Evolutionary conservation across 2,113 vertebrate genomes (phyloP).

Genomic region (Ptychochromis oligacanthus): DNA sequence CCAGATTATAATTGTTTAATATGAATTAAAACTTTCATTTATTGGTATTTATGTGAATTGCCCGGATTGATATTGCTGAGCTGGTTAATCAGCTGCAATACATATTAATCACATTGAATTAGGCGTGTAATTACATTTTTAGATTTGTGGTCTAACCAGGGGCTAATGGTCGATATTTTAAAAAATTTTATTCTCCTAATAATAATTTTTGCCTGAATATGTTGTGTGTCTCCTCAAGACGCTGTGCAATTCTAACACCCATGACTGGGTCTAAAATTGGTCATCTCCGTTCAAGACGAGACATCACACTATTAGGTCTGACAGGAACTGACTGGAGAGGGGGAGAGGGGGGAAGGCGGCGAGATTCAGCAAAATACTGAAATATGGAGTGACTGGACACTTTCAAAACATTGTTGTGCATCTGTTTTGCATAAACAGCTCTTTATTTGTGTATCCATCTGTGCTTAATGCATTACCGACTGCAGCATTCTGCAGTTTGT

Average conservation of each 20-base stretch:
- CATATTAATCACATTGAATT: slow-evolving; percentile 56
- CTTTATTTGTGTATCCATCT: slow-evolving; percentile 65
- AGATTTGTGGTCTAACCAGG: slow-evolving; percentile 23
- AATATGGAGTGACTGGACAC: slow-evolving; percentile 41
- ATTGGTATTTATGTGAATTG: slow-evolving; percentile 32
- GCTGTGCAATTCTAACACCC: slow-evolving; percentile 52
- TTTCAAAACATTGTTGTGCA: slow-evolving; percentile 34
- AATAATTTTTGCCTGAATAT: slow-evolving; percentile 46
- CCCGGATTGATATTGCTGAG: slow-evolving; percentile 22
- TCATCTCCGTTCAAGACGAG: slow-evolving; percentile 52
- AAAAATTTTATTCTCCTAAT: slow-evolving; percentile 25
- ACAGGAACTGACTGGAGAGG: slow-evolving; percentile 36
- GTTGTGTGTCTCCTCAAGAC: slow-evolving; percentile 28
- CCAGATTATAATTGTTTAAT: slow-evolving; percentile 15
- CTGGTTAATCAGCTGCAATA: slow-evolving; percentile 14
- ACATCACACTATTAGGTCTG: slow-evolving; percentile 41
- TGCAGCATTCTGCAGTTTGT: slow-evolving; percentile 42
- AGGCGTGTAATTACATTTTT: slow-evolving; percentile 38
- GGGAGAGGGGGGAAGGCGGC: not conserved
- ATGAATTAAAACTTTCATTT: slow-evolving; percentile 39
- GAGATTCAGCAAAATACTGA: slow-evolving; percentile 33
- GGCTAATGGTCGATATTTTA: slow-evolving; percentile 33
- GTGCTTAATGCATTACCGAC: slow-evolving; percentile 49
- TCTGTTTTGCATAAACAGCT: slow-evolving; percentile 57
- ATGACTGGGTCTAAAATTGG: slow-evolving; percentile 61